Conservation (phyloP, 2,797 vertebrate species). For the Hydrocynus forskahlii region DNA sequence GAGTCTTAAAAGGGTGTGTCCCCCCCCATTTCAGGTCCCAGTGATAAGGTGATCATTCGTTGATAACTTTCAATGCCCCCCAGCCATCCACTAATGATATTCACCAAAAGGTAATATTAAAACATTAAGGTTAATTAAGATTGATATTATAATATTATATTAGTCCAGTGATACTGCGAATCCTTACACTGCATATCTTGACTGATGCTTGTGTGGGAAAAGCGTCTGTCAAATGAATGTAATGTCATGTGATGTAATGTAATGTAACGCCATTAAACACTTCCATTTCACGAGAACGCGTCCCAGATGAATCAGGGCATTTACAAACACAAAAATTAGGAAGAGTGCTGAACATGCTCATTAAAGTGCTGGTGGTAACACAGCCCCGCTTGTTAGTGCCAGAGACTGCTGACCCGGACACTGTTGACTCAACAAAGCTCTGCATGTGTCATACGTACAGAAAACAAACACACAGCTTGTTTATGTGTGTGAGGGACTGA, state of each 20-base stretch:
- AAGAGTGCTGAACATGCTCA: constrained; percentile 17
- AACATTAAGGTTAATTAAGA: no score
- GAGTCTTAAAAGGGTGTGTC: constrained; percentile 63
- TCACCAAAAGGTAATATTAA: no score
- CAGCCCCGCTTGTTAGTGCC: background rate
- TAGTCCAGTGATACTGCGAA: no score
- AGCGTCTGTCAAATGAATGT: no score
- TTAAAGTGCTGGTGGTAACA: background rate
- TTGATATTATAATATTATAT: no score
- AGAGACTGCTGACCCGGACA: constrained; percentile 65
- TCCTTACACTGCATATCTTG: no score
- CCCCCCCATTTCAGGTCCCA: constrained; percentile 62
- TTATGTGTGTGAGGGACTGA: background rate
- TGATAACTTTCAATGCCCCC: constrained; percentile 57
- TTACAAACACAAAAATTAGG: background rate
- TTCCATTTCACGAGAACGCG: background rate
- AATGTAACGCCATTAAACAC: background rate
- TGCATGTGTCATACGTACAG: constrained; percentile 71
- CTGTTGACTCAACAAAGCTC: constrained; percentile 42
- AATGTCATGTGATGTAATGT: no score
- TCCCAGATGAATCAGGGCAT: background rate
- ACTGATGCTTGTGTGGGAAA: no score
- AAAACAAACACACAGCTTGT: constrained; percentile 36
- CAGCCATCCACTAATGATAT: no score
- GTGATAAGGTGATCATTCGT: constrained; percentile 65